A percentile compares a stretch with the other conserved stretches of the same genome.
Evolutionary conservation across 2,113 vertebrate genomes (phyloP).

Genomic region (Xenotilapia flavipinnis): DNA sequence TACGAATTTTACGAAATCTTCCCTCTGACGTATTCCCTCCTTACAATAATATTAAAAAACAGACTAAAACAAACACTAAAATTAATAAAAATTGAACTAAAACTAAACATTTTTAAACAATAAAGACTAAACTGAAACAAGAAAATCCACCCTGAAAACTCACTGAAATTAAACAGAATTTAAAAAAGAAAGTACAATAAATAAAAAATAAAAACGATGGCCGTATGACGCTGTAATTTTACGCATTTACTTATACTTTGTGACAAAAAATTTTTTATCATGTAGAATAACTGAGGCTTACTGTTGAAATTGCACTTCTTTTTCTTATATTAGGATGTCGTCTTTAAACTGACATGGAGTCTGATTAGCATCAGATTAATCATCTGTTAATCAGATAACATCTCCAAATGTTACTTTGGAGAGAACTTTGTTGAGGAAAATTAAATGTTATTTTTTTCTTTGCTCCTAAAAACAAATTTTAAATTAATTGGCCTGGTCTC

Average conservation of each 20-base stretch:
- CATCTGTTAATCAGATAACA: not conserved
- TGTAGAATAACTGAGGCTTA: not conserved
- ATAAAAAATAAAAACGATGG: not conserved
- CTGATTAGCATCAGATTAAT: not conserved
- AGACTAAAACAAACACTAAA: not conserved
- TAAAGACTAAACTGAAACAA: not conserved
- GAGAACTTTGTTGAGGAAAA: not conserved
- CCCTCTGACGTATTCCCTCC: not conserved
- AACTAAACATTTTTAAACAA: not conserved
- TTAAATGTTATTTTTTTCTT: not conserved
- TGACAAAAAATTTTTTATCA: accelerated
- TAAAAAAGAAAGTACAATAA: not conserved
- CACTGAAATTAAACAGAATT: not conserved
- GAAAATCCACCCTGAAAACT: not conserved
- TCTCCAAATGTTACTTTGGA: not conserved
- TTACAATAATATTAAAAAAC: not conserved
- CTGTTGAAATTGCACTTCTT: not conserved
- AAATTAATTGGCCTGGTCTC: not conserved
- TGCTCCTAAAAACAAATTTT: not conserved
- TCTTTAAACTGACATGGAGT: not conserved
- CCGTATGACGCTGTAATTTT: not conserved
- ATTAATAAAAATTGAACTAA: not conserved
- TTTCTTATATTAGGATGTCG: not conserved
- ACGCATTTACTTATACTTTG: not conserved
- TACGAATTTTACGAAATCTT: not conserved